Evolutionary conservation across 2,888 invertebrate genomes (phyloP), one percentile per base, ranked within the genome.

Genomic region (Nycteola revayana): DNA sequence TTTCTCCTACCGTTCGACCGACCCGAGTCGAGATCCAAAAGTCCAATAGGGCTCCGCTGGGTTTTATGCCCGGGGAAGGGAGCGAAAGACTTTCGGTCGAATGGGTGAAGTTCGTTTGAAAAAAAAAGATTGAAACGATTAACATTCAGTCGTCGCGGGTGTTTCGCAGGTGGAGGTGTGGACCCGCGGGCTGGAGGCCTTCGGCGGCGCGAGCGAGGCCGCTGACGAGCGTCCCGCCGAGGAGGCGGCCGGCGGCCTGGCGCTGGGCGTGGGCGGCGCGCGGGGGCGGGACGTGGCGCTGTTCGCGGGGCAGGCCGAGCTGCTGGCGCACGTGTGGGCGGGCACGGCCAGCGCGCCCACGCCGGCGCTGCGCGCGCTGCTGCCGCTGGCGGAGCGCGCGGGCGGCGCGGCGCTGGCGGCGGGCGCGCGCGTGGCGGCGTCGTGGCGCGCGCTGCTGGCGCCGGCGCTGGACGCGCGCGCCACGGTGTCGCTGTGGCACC

Each of bases 241-340:
- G 42, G 60, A 46, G 22, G 44, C 49, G 23, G 59, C 51, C 22
- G 80, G 61, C 21, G 72, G 69, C 1, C 69, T 82, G 25, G 66
- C 59, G 42, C 49, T 81, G 28, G 7, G 44, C 20, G 75, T 74
- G 46, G 67, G 37, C 35, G 80, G 77, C 28, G 75, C 43, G 42
- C 61, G 71, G n/a, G 49, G 66, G 49, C 64, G 38, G 1, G 54
- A 45, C 32, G n/a, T 67, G 18, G 28, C 50, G 20, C 59, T 73
- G 10, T 74, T 74, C 55, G 0, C 6, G 9, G 32, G 25, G 27
- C 67, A 75, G 69, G 77, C 69, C 25, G 78, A 78, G 73, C 64
- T 83, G 59, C 65, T 83, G 53, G 75, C 61, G 2, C 80, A 72
- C 67, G 68, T 84, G 64, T 84, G 84, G 84, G 66, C 78, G 28